These are phyloP conservation scores for Eristalis arbustorum DNA, from an alignment of 2,888 invertebrate genomes.

Conservation along the genomic window DNA sequence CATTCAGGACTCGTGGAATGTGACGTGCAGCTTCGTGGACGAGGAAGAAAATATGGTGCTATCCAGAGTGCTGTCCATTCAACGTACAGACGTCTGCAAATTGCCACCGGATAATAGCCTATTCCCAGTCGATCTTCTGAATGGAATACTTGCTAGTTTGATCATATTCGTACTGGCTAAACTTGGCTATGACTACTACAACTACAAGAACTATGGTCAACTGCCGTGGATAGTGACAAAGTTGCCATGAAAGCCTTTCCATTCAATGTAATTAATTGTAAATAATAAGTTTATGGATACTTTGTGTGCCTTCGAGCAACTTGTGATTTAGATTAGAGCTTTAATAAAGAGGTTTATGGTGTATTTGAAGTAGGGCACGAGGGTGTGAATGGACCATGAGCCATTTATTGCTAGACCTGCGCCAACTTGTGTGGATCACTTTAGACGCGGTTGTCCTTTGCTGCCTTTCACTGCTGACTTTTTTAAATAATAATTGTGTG, in stretches of 20 bases:
- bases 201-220: conserved; percentile 88
- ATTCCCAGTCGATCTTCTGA: conserved; percentile 87
- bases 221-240: conserved; percentile 92
- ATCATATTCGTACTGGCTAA: conserved; percentile 88
- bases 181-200: conserved; percentile 90
- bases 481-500: too few species aligned
- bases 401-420: too few species aligned
- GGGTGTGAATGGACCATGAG: too few species aligned
- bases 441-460: too few species aligned
- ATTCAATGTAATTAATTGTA: neutral
- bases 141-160: conserved; percentile 85
- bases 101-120: conserved; percentile 82
- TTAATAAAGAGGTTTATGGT: too few species aligned
- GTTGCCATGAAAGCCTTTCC: conserved; percentile 82
- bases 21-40: conserved; percentile 86
- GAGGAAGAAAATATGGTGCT: conserved; percentile 77
- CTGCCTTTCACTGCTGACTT: too few species aligned
- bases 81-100: conserved; percentile 86
- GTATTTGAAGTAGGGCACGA: too few species aligned
- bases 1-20: conserved; percentile 85
- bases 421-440: too few species aligned
- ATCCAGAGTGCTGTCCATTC: conserved; percentile 85
- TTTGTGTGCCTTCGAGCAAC: neutral
- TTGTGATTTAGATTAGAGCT: too few species aligned
- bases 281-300: neutral